Evolutionary conservation across 2,113 vertebrate species (phyloP), one percentile per base, ranked within the genome.

Genomic region (Cryptotis parvus): DNA sequence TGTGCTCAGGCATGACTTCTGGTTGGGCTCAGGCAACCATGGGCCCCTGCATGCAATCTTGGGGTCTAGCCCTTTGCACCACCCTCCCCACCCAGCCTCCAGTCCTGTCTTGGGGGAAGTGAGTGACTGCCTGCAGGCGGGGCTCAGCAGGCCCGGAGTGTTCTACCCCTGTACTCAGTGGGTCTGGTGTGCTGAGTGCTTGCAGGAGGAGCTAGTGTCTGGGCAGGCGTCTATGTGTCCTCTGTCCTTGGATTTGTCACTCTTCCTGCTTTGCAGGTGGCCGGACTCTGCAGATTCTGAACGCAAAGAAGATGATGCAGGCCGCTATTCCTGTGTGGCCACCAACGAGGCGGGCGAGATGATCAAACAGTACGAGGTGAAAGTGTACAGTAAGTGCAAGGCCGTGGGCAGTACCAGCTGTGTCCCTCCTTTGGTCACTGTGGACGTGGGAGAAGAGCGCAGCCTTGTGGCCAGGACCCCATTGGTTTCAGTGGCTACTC

Each of bases 321-420:
- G 99, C 41, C 98, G 98, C 90, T 99, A 99, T 3, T 99, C 98
- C 4, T 99, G 99, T 87, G 96, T 99, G 74, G 99, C 99, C 88
- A 98, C 98, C 2, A 99, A 99, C 27, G 99, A 99, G 91, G 99
- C 99, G 1, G 99, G 99, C 74, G 98, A 99, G 93, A 98, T 97
- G 55, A 95, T 98, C 49, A 99, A 99, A 95, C 98, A 99, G 97
- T 99, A 99, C 84, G 98, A 99, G 97, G 98, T 99, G 92, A 99
- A 99, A 93, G 99, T 99, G 93, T 98, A 98, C 96, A 98, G 99
- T 99, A 98, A 95, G 99, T 98, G 52, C 52, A 14, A 14, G 52
- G 14, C 45, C 14, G 14, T 49, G 8, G 14, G 45, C 45, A 49
- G 14, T n/a, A n/a, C n/a, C n/a, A 49, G 45, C 45, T 8, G 45